phyloP scores from a whole-genome alignment of 2,113 vertebrate species.

The Nannospalax galili region DNA sequence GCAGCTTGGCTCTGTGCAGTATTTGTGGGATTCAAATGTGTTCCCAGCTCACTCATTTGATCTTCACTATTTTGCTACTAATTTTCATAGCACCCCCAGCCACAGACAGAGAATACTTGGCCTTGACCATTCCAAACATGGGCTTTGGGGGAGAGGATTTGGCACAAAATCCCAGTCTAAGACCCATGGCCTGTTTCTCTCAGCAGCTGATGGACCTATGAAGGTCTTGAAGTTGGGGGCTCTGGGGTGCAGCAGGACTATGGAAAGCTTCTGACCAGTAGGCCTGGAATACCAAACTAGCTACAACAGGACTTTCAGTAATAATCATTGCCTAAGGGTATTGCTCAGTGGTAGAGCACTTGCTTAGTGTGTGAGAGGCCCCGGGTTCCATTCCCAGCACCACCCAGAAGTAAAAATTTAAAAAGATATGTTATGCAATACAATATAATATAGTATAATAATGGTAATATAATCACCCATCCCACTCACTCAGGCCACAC shows the following conservation, averaged over 20 bases:
- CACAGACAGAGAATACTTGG: neutral
- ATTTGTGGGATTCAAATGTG: neutral
- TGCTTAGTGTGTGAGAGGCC: neutral
- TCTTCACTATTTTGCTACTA: too few species aligned
- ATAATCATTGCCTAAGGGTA: too few species aligned
- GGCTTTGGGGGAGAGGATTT: neutral
- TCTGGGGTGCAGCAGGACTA: too few species aligned
- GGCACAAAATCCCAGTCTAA: neutral
- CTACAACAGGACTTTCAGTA: neutral
- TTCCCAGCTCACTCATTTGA: neutral
- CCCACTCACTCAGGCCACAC: too few species aligned
- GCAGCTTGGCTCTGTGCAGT: neutral
- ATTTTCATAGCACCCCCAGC: neutral
- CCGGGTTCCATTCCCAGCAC: neutral
- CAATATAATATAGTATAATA: neutral
- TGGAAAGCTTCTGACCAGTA: neutral
- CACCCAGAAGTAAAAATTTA: neutral
- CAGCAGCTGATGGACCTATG: neutral
- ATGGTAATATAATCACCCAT: neutral
- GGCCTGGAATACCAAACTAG: neutral
- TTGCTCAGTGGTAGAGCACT: neutral
- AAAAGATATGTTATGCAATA: neutral
- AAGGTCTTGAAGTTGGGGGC: neutral
- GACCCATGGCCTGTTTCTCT: neutral
- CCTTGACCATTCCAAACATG: neutral